These are phyloP conservation scores for Drosophila villosipedis DNA, from an alignment of 2,888 invertebrate genomes.

Conservation along the genomic window DNA sequence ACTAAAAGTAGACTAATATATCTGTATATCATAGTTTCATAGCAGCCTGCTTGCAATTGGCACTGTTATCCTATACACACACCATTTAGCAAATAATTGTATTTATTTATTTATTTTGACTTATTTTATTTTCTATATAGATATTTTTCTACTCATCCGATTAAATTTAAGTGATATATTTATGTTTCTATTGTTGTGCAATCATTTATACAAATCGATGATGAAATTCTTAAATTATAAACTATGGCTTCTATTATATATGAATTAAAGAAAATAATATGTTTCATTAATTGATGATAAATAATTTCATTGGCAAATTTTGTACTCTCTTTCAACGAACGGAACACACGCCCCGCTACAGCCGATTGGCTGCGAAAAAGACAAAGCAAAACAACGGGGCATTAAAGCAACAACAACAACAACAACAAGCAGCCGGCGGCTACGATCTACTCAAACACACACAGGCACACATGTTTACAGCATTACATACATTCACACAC, in stretches of 20 bases:
- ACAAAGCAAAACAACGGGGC: slow-evolving; percentile 44
- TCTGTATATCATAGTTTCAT: neutral
- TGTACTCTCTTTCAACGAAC: neutral
- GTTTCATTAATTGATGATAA: neutral
- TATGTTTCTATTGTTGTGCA: neutral
- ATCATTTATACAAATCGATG: neutral
- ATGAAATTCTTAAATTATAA: neutral
- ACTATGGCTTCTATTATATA: neutral
- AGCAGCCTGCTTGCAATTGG: slow-evolving; percentile 9
- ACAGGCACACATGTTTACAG: slow-evolving; percentile 9
- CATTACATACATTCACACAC: slow-evolving; percentile 10
- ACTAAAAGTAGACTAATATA: neutral
- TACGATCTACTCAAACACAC: slow-evolving; percentile 44
- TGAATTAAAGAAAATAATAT: neutral
- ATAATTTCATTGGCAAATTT: neutral
- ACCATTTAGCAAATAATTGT: neutral
- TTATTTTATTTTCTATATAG: neutral
- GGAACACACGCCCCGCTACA: slow-evolving; percentile 17
- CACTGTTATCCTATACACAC: slow-evolving; percentile 11
- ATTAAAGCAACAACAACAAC: slow-evolving; percentile 4
- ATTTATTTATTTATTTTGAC: neutral
- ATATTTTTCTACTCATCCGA: neutral
- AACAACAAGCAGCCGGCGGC: slow-evolving; percentile 3
- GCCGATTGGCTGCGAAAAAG: slow-evolving; percentile 44
- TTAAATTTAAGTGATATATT: neutral